phyloP scores from a whole-genome alignment of 2,113 vertebrate species.

The Chionomys nivalis region DNA sequence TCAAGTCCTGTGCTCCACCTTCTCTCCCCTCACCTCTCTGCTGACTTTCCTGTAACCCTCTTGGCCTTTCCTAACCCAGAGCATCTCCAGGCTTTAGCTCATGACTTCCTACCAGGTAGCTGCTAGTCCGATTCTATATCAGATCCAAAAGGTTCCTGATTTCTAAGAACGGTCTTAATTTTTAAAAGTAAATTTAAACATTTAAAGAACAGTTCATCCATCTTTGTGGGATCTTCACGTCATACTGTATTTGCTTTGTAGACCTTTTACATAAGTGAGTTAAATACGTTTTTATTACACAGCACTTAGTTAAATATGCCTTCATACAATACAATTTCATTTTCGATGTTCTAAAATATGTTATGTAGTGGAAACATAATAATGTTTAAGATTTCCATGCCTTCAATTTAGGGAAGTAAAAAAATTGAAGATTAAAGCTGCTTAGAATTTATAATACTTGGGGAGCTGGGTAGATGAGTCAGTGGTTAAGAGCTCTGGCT shows the following conservation, averaged over 20 bases:
- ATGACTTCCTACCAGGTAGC: not conserved
- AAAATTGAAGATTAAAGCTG: slow-evolving; percentile 47
- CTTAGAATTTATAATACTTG: slow-evolving; percentile 10
- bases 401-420: not conserved
- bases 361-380: slow-evolving; percentile 45
- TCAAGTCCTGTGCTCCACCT: not conserved
- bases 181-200: slow-evolving; percentile 23
- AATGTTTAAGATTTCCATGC: not conserved
- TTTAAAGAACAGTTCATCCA: not conserved
- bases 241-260: not conserved
- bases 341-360: slow-evolving; percentile 19
- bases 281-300: slow-evolving; percentile 47
- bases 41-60: not conserved
- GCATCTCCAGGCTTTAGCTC: not conserved
- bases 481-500: not conserved
- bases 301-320: slow-evolving; percentile 54
- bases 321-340: slow-evolving; percentile 52
- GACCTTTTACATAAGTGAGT: not conserved
- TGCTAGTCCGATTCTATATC: not conserved
- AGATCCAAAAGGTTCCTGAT: slow-evolving; percentile 15
- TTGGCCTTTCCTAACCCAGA: not conserved
- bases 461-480: not conserved
- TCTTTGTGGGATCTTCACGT: not conserved
- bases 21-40: not conserved
- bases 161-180: slow-evolving; percentile 4